A percentile compares a stretch with the other conserved stretches of the same genome.
Conservation (phyloP, 2,797 vertebrate genomes). For the Pangasius larnaudii region DNA sequence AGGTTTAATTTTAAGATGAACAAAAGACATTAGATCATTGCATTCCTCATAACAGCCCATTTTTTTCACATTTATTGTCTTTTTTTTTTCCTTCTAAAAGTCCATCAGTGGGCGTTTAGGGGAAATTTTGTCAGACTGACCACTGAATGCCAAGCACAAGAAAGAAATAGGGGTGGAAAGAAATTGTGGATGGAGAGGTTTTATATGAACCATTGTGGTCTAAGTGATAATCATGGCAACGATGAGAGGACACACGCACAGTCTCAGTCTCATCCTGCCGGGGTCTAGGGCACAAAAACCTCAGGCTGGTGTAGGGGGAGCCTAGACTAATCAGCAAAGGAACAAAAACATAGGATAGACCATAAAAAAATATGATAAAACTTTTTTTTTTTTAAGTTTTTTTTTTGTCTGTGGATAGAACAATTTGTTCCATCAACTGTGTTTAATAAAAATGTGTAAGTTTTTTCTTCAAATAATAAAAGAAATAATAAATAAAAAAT, state of each 20-base stretch:
- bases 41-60: neutral
- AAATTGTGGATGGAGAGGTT: neutral
- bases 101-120: constrained; percentile 31
- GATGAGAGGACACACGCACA: neutral
- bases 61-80: neutral
- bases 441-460: neutral
- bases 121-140: constrained; percentile 38
- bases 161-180: neutral
- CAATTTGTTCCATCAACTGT: neutral
- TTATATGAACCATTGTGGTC: constrained; percentile 3
- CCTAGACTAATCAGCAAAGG: neutral
- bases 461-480: neutral
- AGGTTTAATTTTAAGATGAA: neutral
- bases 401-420: neutral
- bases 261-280: neutral
- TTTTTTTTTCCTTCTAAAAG: neutral
- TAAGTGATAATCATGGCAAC: neutral
- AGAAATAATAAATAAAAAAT: neutral
- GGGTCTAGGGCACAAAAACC: neutral
- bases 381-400: too few species aligned
- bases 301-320: neutral
- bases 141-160: constrained; percentile 13
- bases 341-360: neutral
- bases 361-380: neutral
- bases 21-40: constrained; percentile 1